Evolutionary conservation across 2,888 invertebrate species (phyloP), one percentile per base, ranked within the genome.

Genomic region (Vandiemenella viatica): DNA sequence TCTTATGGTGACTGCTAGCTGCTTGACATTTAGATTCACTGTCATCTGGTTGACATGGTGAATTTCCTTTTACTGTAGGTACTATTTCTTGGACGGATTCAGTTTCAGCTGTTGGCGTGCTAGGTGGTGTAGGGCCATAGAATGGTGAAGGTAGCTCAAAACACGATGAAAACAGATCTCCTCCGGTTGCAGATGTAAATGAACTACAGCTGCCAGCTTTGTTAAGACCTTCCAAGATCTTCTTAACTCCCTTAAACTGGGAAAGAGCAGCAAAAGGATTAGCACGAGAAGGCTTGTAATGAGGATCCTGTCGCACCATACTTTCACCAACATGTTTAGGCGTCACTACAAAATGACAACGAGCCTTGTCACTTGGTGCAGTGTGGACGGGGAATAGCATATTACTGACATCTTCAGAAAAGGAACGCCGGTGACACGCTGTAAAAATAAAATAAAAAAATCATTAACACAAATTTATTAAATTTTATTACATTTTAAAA

Each of bases 221-320:
- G 21, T 66, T 70, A 3, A 60, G 57, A 37, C 78, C 78, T 53
- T 85, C 87, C 4, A 88, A 73, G 54, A 88, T 82, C 54, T 72
- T 72, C 67, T 82, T 83, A 48, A 87, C 86, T 55, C 87, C 87
- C 54, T 83, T 77, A 65, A 83, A 79, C 58, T 83, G 78, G 58
- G 79, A 79, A 44, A 88, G 72, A 7, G 83, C 74, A 50, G 81
- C 76, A 62, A 84, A 84, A 1, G 84, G 83, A 66, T 84, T 84
- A 43, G 75, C 73, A 54, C 73, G 75, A 45, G 64, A 63, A 3
- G 80, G 84, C 60, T 80, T 80, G 63, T 88, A 86, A 66, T 85
- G 83, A 48, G 83, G 77, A 70, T 89, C 88, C 57, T 84, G 79
- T 56, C 83, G 75, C 64, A 88, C 82, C 81, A 91, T 91, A 53